phyloP scores from a whole-genome alignment of 2,888 invertebrate genomes.

The Cantharis rufa region DNA sequence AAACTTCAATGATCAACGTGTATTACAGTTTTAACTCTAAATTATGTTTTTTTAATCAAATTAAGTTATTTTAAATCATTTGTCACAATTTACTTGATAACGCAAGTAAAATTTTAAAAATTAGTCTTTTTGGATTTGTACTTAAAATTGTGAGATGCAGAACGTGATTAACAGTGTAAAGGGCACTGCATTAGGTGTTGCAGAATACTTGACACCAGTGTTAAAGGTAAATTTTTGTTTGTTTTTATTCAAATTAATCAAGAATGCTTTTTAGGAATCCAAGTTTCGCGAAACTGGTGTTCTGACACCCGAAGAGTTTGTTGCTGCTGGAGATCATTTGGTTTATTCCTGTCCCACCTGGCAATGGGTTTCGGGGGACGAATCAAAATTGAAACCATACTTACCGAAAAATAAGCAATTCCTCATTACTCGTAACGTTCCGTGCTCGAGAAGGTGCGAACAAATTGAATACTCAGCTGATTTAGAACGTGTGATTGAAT shows the following conservation, averaged over 20 bases:
- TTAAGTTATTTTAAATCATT: neutral
- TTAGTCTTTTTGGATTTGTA: neutral
- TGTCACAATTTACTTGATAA: neutral
- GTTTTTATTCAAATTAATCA: neutral
- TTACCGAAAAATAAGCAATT: conserved; percentile 96
- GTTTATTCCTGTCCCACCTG: conserved; percentile 99
- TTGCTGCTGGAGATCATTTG: conserved; percentile 96
- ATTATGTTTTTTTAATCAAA: neutral
- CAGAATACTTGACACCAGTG: conserved; percentile 95
- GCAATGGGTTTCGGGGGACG: conserved; percentile 97
- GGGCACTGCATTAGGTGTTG: conserved; percentile 92
- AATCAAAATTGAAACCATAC: conserved; percentile 84
- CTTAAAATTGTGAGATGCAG: conserved; percentile 71
- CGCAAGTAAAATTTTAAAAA: neutral
- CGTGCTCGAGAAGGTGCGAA: conserved; percentile 93
- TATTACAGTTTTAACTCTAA: neutral
- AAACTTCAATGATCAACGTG: neutral
- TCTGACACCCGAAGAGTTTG: conserved; percentile 98
- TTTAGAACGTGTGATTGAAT: conserved; percentile 89
- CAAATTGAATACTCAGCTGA: conserved; percentile 93
- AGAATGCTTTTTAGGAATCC: conserved; percentile 76
- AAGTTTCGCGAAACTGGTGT: conserved; percentile 98
- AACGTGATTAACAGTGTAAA: conserved; percentile 94
- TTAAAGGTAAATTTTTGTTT: conserved; percentile 71
- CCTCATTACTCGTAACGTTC: conserved; percentile 94